Evolutionary conservation across 2,113 vertebrate genomes (phyloP).

Genomic region (Microtus richardsoni): DNA sequence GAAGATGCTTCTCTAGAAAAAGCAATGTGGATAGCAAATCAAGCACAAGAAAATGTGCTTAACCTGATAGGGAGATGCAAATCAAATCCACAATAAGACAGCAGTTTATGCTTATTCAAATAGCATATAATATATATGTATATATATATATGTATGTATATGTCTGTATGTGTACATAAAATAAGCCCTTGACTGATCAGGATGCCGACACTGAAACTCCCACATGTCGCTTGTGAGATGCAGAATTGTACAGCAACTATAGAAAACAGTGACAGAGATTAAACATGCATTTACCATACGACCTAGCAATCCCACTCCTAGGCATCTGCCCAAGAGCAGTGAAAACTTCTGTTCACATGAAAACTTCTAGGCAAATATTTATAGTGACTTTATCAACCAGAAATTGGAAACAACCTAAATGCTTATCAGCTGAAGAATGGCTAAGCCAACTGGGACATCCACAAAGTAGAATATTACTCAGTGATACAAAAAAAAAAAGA

Average conservation of each 20-base stretch:
- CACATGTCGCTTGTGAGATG: neutral
- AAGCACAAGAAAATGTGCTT: neutral
- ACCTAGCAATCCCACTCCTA: neutral
- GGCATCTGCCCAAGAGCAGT: conserved; percentile 11
- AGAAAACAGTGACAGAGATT: neutral
- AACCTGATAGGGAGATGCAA: neutral
- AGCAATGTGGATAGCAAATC: neutral
- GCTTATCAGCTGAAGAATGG: neutral
- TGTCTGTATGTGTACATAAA: too few species aligned
- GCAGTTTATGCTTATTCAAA: neutral
- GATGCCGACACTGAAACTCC: neutral
- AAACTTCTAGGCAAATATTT: conserved; percentile 41
- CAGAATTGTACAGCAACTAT: conserved; percentile 13
- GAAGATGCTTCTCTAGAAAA: neutral
- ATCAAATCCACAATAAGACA: conserved; percentile 1
- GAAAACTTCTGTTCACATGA: conserved; percentile 14
- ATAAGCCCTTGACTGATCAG: neutral
- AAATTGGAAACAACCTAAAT: conserved; percentile 16
- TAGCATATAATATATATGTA: too few species aligned
- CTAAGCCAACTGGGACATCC: neutral
- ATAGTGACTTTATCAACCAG: neutral
- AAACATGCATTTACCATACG: neutral
- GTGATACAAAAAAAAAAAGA: neutral
- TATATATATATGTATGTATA: too few species aligned
- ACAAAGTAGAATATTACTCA: neutral